Base-by-base conservation (phyloP, 2,888 invertebrate species). In the Apomyelois bistriatella region DNA sequence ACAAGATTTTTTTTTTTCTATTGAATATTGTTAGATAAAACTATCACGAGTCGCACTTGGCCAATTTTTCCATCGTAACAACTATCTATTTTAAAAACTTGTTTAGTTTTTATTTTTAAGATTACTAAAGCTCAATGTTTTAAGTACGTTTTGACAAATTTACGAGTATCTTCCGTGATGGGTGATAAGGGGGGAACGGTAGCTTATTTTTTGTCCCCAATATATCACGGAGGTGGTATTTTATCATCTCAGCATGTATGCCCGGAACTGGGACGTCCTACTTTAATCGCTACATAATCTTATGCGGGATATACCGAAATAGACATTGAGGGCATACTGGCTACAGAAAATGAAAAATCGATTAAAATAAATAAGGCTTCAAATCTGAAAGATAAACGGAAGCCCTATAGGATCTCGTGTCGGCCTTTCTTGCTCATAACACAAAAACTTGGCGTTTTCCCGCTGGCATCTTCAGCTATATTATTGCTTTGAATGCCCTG, bases 131-230 rank as follows among this genome's bases (percentile, higher is more conserved):
- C n/a, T n/a, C n/a, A n/a, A n/a, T n/a, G n/a, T n/a, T 13, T 38
- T 13, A 38, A 13, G 12, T 40, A 38, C 15, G 9, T 46, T 30
- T 32, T 13, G 8, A 46, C 16, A 12, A 46, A 46, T 46, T 46
- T 46, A 46, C 46, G 46, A 46, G 15, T 32, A 16, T 46, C 46
- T 46, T 46, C 46, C 46, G 15, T 16, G 32, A 32, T 46, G 32
- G 13, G 32, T 32, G 32, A 46, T 46, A 46, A 46, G 46, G n/a
- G 32, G 32, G 8, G 30, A 30, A n/a, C 30, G 16, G 46, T 46
- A 46, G 46, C 16, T 15, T 32, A 15, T 32, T 46, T 46, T 46
- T 35, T 46, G 46, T 46, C 46, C 3, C 32, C 32, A 16, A 16
- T 46, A 32, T 15, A 35, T 46, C 46, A 46, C 15, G 13, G 16